These are phyloP conservation scores for Cephus sareptanus DNA, from an alignment of 2,888 invertebrate species.

Conservation along the genomic window DNA sequence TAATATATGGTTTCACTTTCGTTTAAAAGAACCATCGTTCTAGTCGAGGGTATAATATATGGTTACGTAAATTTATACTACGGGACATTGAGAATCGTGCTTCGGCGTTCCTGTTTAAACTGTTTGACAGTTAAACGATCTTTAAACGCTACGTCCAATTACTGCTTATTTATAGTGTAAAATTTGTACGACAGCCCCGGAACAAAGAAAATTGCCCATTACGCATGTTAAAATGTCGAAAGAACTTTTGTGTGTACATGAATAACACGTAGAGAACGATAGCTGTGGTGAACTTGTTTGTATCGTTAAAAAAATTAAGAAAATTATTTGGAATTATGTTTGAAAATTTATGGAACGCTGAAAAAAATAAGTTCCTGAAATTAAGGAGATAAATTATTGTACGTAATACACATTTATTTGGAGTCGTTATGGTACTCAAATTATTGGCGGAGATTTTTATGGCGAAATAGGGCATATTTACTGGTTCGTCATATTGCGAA, in stretches of 20 bases:
- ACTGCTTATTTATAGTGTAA: neutral
- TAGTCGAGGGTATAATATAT: neutral
- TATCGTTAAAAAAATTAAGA: too few relatives aligned
- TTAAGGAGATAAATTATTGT: neutral
- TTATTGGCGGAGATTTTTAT: neutral
- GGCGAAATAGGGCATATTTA: neutral
- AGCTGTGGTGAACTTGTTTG: too few relatives aligned
- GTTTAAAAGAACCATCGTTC: neutral
- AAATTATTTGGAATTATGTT: neutral
- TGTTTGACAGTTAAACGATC: neutral
- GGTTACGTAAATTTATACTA: neutral
- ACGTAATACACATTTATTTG: neutral
- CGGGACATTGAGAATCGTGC: neutral
- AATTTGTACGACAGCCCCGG: neutral
- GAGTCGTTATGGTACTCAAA: neutral
- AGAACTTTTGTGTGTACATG: neutral
- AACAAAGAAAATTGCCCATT: neutral
- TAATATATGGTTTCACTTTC: neutral
- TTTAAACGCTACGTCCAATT: neutral
- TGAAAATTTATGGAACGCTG: neutral
- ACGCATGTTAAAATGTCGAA: neutral
- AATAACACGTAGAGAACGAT: neutral
- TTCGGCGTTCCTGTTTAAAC: neutral
- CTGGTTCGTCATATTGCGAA: neutral
- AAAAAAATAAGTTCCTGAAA: neutral